phyloP scores from a whole-genome alignment of 2,797 vertebrate species.

The Salmo trutta region DNA sequence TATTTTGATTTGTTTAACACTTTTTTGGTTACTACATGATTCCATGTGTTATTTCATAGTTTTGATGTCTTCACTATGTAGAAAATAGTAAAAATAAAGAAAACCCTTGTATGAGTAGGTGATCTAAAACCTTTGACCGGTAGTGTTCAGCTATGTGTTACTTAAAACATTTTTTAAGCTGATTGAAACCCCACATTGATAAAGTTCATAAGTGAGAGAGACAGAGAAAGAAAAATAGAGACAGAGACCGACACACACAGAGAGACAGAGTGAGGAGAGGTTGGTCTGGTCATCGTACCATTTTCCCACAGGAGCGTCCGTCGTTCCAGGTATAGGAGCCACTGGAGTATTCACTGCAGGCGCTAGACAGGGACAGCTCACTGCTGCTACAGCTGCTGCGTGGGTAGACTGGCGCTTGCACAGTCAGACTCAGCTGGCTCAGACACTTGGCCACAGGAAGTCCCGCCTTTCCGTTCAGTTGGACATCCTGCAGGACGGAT shows the following conservation, averaged over 20 bases:
- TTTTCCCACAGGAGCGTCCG: slow-evolving; percentile 80
- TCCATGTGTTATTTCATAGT: no score
- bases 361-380: slow-evolving; percentile 89
- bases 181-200: not conserved
- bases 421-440: slow-evolving; percentile 79
- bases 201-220: not conserved
- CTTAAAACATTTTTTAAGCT: not conserved
- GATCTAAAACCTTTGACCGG: no score
- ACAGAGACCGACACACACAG: not conserved
- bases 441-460: slow-evolving; percentile 77
- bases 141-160: not conserved
- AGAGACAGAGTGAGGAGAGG: not conserved
- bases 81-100: no score
- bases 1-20: no score
- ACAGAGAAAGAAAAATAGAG: not conserved
- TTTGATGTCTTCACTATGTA: no score
- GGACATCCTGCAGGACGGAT: slow-evolving; percentile 75
- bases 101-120: no score
- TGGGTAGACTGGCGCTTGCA: slow-evolving; percentile 72
- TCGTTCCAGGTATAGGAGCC: slow-evolving; percentile 90
- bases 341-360: slow-evolving; percentile 93
- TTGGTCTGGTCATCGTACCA: slow-evolving; percentile 65
- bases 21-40: no score
- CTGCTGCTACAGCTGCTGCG: slow-evolving; percentile 92
- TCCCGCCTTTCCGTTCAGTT: slow-evolving; percentile 78